Evolutionary conservation across 2,888 invertebrate species (phyloP).

Genomic region (Cataglyphis albicans): DNA sequence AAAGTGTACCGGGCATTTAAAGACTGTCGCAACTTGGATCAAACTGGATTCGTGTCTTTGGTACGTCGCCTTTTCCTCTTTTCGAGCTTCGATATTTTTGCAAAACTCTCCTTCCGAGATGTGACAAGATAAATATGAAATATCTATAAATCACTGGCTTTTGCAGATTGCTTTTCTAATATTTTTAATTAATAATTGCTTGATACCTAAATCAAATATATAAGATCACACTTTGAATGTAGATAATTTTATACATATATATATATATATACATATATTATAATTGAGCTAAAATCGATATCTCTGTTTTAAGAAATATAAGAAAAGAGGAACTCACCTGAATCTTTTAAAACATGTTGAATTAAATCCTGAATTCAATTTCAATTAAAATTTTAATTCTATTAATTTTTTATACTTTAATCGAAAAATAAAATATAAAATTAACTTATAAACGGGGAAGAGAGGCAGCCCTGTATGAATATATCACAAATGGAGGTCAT

Average conservation of each 20-base stretch:
- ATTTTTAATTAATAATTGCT: not conserved
- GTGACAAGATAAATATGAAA: conserved; percentile 17
- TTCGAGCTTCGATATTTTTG: conserved; percentile 19
- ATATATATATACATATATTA: not conserved
- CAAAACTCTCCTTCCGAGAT: conserved; percentile 37
- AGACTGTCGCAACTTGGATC: conserved; percentile 47
- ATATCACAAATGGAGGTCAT: conserved; percentile 11
- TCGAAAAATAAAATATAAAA: conserved; percentile 7
- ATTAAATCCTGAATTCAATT: not conserved
- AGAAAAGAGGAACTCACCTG: not conserved
- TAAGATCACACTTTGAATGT: not conserved
- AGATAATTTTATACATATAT: not conserved
- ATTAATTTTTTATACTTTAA: not conserved
- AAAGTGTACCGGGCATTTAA: conserved; percentile 56
- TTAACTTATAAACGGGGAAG: not conserved
- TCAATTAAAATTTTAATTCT: not conserved
- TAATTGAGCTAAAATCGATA: not conserved
- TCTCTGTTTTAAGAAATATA: not conserved
- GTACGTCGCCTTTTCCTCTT: conserved; percentile 60
- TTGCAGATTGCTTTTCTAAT: not conserved
- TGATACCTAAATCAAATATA: not conserved
- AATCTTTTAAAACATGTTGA: not conserved
- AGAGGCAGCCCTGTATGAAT: not conserved
- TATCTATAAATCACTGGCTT: not conserved
- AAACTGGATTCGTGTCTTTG: conserved; percentile 53